phyloP scores from a whole-genome alignment of 2,113 vertebrate species.

The Solea solea region DNA sequence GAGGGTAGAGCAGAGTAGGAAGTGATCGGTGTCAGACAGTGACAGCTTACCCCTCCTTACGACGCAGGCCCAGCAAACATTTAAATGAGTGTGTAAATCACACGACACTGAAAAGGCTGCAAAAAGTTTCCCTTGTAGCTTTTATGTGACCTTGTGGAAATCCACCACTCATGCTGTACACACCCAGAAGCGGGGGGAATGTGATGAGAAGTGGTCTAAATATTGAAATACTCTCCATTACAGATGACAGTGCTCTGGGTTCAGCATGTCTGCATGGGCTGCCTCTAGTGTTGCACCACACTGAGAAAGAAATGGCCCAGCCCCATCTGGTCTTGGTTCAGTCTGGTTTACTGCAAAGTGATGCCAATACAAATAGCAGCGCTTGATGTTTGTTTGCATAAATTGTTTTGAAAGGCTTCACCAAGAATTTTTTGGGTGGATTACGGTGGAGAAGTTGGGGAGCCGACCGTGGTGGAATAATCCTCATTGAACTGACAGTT shows the following conservation, averaged over 20 bases:
- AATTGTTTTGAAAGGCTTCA: constrained; percentile 98
- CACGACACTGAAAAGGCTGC: background rate
- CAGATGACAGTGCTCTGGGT: constrained; percentile 43
- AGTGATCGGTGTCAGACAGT: background rate
- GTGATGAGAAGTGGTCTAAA: constrained; percentile 61
- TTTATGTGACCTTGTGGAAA: constrained; percentile 14
- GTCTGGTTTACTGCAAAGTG: constrained; percentile 89
- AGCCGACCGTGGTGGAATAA: constrained; percentile 79
- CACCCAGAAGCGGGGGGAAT: constrained; percentile 37
- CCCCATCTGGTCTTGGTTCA: constrained; percentile 94
- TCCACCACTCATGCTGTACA: constrained; percentile 21
- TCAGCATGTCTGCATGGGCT: constrained; percentile 72
- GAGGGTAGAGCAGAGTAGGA: constrained; percentile 11
- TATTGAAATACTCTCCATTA: constrained; percentile 51
- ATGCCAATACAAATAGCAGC: constrained; percentile 96
- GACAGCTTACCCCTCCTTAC: background rate
- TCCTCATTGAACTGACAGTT: constrained; percentile 75
- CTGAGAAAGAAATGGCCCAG: constrained; percentile 59
- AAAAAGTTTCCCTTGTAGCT: constrained; percentile 9
- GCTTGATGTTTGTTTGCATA: constrained; percentile 97
- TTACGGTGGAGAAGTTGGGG: constrained; percentile 84
- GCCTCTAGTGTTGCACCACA: constrained; percentile 69
- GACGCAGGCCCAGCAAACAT: background rate
- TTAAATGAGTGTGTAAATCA: constrained; percentile 9
- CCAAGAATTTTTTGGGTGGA: constrained; percentile 88